Evolutionary conservation across 2,888 invertebrate species (phyloP).

Genomic region (Drosophila melanocephala): DNA sequence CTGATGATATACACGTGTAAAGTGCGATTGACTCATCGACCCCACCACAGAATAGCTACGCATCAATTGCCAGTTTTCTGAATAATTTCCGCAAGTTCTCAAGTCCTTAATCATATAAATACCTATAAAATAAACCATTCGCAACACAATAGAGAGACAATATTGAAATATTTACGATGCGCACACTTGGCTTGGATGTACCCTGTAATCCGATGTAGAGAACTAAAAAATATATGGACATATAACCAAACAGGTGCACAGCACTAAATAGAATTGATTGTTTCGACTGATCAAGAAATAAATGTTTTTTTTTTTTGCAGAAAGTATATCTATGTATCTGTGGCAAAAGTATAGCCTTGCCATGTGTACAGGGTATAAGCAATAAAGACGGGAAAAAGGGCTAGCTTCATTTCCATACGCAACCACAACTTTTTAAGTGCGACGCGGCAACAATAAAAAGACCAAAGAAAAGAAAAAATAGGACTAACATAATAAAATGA

Average conservation of each 20-base stretch:
- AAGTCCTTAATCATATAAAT: conserved; percentile 67
- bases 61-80: conserved; percentile 37
- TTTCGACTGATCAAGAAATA: neutral
- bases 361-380: neutral
- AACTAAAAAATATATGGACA: no score
- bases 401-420: conserved; percentile 9
- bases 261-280: neutral
- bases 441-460: conserved; percentile 7
- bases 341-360: neutral
- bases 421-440: conserved; percentile 33
- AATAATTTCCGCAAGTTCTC: conserved; percentile 50
- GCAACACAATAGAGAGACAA: conserved; percentile 19
- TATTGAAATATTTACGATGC: neutral
- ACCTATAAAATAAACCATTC: conserved; percentile 29
- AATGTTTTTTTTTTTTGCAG: neutral
- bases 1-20: conserved; percentile 39
- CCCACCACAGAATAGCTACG: conserved; percentile 9
- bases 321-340: neutral
- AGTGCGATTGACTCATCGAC: conserved; percentile 1
- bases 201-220: neutral
- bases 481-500: conserved; percentile 48
- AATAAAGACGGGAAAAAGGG: neutral
- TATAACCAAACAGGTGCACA: neutral
- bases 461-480: conserved; percentile 20
- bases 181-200: neutral